These are phyloP conservation scores for Falco peregrinus DNA, from an alignment of 2,797 vertebrate species.

Conservation along the genomic window DNA sequence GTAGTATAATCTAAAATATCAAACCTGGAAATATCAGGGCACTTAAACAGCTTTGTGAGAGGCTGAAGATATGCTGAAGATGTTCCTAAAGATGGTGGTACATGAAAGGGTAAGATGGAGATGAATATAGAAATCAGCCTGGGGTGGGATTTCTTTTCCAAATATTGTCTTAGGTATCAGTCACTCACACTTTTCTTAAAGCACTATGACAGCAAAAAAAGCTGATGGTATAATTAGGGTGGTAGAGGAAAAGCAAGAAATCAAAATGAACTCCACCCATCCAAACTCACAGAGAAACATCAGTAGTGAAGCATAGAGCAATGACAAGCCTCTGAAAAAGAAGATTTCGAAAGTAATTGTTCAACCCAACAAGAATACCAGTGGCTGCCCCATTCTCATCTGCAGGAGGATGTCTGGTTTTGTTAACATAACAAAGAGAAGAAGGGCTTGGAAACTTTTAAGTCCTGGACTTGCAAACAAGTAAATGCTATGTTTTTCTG, in stretches of 20 bases:
- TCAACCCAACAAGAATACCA: not conserved
- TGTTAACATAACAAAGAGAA: not conserved
- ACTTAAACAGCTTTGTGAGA: not conserved
- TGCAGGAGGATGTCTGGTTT: not conserved
- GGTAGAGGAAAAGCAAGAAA: constrained; percentile 26
- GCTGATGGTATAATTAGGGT: not conserved
- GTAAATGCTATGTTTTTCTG: not conserved
- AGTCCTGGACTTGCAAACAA: not conserved
- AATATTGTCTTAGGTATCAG: not conserved
- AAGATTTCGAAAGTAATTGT: not conserved
- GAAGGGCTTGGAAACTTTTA: not conserved
- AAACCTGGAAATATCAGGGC: not conserved
- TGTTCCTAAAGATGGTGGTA: not conserved
- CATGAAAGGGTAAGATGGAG: not conserved
- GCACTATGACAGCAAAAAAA: not conserved
- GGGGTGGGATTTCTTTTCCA: not conserved
- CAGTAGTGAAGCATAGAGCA: not conserved
- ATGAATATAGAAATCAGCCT: not conserved
- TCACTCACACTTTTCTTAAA: not conserved
- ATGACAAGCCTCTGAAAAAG: not conserved
- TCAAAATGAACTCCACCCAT: not conserved
- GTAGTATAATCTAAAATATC: not conserved
- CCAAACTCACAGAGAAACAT: not conserved
- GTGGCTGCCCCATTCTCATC: not conserved
- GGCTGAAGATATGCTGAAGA: not conserved